Base-by-base conservation (phyloP, 2,113 vertebrate genomes). In the Prunella himalayana region DNA sequence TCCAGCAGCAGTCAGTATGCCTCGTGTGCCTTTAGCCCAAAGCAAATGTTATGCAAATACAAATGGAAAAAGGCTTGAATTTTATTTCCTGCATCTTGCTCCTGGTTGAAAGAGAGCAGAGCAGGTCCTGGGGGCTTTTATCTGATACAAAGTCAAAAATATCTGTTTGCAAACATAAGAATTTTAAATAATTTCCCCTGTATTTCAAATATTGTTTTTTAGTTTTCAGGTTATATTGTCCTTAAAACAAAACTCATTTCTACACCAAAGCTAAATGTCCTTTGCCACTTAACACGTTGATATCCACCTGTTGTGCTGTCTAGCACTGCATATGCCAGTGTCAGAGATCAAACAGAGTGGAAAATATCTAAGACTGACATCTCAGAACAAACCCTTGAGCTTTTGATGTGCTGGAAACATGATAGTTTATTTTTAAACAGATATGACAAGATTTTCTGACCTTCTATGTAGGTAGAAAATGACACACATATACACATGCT, bases 401-500 rank as follows among this genome's bases (percentile, higher is more conserved):
- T 81, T 78, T 72, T 61, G 7, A 18, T 51, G 20, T 54, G 30
- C 30, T 53, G 15, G 11, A 19, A 54, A 30, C 11, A 3, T 20
- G 61, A 59, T 11, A 15, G 15, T 31, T 88, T 39, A 7, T 66
- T 59, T 94, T 49, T 39, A 63, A 87, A 54, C 31, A 31, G 45
- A 24, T 47, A 33, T n/a, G 19, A 57, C 24, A 37, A 59, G 44
- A 13, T 71, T 68, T 65, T 63, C 10, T 72, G 49, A 44, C 21
- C 31, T 72, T 50, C 12, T 35, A 11, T 3, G 0, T 9, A 63
- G 20, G 15, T 28, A 33, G 53, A 79, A 92, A 71, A 71, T n/a
- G 35, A 75, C 22, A 50, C 24, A 17, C 3, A 4, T 2, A 11
- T 9, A 11, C 8, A 44, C 7, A 30, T 0, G 1, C 3, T 15